Evolutionary conservation across 2,888 invertebrate species (phyloP).

Genomic region (Drosophila limbata): DNA sequence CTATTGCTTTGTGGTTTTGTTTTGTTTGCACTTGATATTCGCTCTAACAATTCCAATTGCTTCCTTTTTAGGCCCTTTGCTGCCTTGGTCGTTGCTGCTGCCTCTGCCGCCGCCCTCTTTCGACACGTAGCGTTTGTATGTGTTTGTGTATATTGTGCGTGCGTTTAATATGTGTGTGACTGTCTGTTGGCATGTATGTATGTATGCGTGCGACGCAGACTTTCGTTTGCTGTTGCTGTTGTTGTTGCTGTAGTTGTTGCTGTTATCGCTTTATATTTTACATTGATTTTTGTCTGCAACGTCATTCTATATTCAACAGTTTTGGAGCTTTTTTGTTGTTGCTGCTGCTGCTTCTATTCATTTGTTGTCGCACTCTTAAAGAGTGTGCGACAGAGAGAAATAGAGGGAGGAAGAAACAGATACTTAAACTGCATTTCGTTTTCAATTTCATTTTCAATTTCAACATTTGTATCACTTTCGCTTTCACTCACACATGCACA

Average conservation of each 20-base stretch:
- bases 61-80: constrained; percentile 28
- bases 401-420: background rate
- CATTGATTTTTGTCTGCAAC: constrained; percentile 80
- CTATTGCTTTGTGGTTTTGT: constrained; percentile 26
- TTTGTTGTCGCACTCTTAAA: constrained; percentile 25
- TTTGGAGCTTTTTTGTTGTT: constrained; percentile 52
- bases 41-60: constrained; percentile 33
- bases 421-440: constrained; percentile 11
- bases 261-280: constrained; percentile 72
- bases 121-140: constrained; percentile 18
- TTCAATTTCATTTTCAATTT: constrained; percentile 24
- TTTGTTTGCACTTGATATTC: constrained; percentile 24
- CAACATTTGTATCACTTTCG: constrained; percentile 1
- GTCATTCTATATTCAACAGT: constrained; percentile 83
- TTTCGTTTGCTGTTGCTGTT: constrained; percentile 30
- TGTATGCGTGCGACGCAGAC: constrained; percentile 37
- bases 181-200: constrained; percentile 26
- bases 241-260: constrained; percentile 44
- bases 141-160: constrained; percentile 9
- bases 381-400: background rate
- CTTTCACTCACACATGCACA: constrained; percentile 41
- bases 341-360: constrained; percentile 14
- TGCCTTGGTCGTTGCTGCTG: constrained; percentile 17
- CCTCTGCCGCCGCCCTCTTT: background rate
- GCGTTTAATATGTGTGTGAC: constrained; percentile 9